phyloP scores from a whole-genome alignment of 2,888 invertebrate species.

The Sphaerophoria rueppellii region DNA sequence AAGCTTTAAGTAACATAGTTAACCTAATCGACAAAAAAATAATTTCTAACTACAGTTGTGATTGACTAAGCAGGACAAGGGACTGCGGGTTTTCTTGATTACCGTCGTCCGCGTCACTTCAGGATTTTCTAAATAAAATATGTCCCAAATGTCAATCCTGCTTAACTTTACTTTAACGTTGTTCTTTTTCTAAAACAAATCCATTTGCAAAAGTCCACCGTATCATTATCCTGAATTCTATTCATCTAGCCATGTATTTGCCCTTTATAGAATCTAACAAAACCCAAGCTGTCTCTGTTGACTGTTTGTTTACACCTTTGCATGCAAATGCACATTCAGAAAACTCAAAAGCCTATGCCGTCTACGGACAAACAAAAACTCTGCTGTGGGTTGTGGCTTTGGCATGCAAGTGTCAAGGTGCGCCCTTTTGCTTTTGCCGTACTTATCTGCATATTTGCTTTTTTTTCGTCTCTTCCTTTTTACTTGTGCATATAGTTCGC shows the following conservation, averaged over 20 bases:
- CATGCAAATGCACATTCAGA: conserved; percentile 28
- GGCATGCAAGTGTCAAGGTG: conserved; percentile 68
- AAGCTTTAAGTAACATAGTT: no score
- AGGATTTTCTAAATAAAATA: no score
- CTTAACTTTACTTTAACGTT: neutral
- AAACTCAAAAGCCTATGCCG: conserved; percentile 32
- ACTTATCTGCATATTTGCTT: neutral
- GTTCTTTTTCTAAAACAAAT: neutral
- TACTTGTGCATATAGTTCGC: conserved; percentile 21
- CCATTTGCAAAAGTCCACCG: neutral
- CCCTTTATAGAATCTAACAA: conserved; percentile 18
- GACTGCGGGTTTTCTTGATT: no score
- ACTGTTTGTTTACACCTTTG: conserved; percentile 28
- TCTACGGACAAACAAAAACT: neutral
- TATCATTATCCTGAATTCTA: conserved; percentile 12
- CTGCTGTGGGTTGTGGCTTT: conserved; percentile 20
- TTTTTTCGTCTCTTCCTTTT: conserved; percentile 8
- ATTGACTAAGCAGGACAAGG: no score
- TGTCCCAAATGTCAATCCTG: neutral
- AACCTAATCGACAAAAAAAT: no score
- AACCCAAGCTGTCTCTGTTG: conserved; percentile 33
- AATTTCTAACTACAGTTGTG: no score
- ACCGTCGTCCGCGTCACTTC: no score
- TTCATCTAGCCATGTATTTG: conserved; percentile 1
- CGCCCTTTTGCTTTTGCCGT: conserved; percentile 45